Base-by-base conservation (phyloP, 2,113 vertebrate species). In the Coturnix japonica region DNA sequence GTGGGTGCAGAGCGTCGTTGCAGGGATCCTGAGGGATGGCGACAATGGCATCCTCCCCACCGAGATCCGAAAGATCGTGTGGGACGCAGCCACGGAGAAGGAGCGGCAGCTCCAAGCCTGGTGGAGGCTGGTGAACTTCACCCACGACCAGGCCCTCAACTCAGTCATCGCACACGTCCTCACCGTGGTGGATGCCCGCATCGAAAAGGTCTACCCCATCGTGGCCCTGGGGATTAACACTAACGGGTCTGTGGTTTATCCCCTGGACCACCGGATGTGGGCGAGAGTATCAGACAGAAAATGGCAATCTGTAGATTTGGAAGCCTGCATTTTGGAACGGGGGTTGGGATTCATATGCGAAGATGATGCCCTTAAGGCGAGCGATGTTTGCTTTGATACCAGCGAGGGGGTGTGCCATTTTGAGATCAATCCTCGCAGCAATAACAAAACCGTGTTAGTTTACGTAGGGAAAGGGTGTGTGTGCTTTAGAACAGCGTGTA, bases 1-100 rank as follows among this genome's bases (percentile, higher is more conserved):
- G 85, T 96, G 95, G 95, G 95, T 95, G 87, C 95, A 96, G 94
- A 96, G 76, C 95, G 95, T 96, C 3, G 25, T 96, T 96, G 95
- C 95, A 96, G 95, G 95, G 76, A 96, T 96, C 87, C 91, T 96
- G 85, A 94, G 95, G 15, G 94, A 96, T 0, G 95, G 95, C 0
- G 95, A 96, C 64, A 96, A 95, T 0, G 95, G 95, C 0, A 9
- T 96, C 87, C 94, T 96, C 67, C 95, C 95, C 69, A 95, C 94
- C 0, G 95, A 96, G 91, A 94, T 96, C 85, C 82, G 95, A 41
- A 96, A 96, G 79, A 95, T 96, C 0, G 94, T 96, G 85, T 96
- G 95, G 95, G 95, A 96, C 0, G 60, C 37, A 0, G 95, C 95
- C 91, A 94, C 95, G 3, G 93, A 95, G 64, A 87, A 95, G 90